Evolutionary conservation across 2,113 vertebrate genomes (phyloP).

Genomic region (Atherinomorus stipes): DNA sequence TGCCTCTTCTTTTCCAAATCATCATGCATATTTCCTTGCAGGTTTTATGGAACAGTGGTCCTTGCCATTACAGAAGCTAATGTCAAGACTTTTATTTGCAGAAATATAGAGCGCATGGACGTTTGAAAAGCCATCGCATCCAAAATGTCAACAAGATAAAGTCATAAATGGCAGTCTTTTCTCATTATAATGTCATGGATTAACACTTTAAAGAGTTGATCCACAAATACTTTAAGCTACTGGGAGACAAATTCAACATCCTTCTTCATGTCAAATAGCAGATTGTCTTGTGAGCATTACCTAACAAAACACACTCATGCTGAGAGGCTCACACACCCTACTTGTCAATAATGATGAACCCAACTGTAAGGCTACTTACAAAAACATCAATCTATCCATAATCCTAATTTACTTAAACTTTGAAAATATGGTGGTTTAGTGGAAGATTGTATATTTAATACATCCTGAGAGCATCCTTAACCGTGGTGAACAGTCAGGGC

Average conservation of each 20-base stretch:
- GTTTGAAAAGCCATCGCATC: conserved; percentile 4
- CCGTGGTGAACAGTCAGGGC: too few relatives aligned
- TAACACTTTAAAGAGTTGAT: not conserved
- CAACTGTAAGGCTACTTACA: conserved; percentile 17
- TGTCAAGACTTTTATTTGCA: not conserved
- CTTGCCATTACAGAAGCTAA: not conserved
- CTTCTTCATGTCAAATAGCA: conserved; percentile 36
- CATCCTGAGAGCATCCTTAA: conserved; percentile 2
- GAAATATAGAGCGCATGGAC: not conserved
- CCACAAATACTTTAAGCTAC: not conserved
- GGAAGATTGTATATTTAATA: not conserved
- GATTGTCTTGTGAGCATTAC: conserved; percentile 10
- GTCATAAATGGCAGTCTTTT: conserved; percentile 12
- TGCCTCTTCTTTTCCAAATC: not conserved
- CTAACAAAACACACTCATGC: conserved; percentile 19
- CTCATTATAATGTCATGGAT: conserved; percentile 6
- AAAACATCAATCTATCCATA: not conserved
- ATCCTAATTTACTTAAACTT: not conserved
- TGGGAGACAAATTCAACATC: conserved; percentile 16
- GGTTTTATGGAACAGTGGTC: not conserved
- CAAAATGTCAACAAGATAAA: conserved; percentile 44
- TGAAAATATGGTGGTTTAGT: conserved; percentile 14
- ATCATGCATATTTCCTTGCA: not conserved
- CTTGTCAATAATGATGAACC: conserved; percentile 49
- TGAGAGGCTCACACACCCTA: conserved; percentile 46